Conservation (phyloP, 2,888 invertebrate species). For the Eilema caniola region DNA sequence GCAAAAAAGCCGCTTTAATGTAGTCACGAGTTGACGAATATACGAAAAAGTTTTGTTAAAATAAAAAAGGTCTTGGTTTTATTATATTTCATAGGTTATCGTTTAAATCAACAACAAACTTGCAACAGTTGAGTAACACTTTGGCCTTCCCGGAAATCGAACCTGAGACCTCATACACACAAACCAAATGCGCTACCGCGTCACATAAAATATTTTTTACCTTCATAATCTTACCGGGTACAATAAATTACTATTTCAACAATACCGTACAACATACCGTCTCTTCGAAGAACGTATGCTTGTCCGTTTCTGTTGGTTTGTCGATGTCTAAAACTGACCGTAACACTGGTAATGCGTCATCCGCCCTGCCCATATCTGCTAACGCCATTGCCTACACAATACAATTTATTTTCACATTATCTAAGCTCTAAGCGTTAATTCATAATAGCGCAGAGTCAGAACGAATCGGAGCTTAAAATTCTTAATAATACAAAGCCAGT, state of each 20-base stretch:
- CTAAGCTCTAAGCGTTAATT: not conserved
- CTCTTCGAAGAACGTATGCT: slow-evolving; percentile 88
- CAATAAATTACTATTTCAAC: not conserved
- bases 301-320: slow-evolving; percentile 74
- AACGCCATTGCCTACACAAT: slow-evolving; percentile 79
- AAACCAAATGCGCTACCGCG: not conserved
- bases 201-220: not conserved
- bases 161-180: no score
- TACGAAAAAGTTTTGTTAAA: no score
- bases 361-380: slow-evolving; percentile 87
- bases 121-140: not conserved
- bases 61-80: no score
- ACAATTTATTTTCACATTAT: not conserved
- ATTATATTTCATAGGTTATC: no score
- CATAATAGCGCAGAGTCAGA: not conserved
- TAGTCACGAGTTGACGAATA: no score
- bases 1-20: no score
- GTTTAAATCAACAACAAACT: no score
- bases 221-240: no score
- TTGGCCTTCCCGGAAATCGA: no score
- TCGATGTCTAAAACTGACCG: slow-evolving; percentile 87
- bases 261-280: slow-evolving; percentile 86
- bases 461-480: no score
- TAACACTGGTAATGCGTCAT: slow-evolving; percentile 89
- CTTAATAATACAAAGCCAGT: no score